phyloP scores from a whole-genome alignment of 2,888 invertebrate species.

The Calliphora vomitoria region DNA sequence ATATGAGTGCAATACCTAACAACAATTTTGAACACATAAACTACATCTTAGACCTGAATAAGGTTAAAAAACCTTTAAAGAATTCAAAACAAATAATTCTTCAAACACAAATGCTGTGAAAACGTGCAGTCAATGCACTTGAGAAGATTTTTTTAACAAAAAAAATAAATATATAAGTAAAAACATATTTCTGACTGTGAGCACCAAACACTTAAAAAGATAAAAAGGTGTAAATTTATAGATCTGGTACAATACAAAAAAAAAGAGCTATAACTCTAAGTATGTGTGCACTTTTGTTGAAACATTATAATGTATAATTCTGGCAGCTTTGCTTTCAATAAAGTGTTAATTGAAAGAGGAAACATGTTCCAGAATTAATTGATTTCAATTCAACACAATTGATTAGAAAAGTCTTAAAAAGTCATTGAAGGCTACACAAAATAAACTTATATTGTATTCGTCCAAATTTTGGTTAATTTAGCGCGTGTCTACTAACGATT shows the following conservation, averaged over 20 bases:
- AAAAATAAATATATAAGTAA: conserved; percentile 12
- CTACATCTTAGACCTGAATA: conserved; percentile 3
- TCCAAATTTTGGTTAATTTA: not conserved
- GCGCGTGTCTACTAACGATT: not conserved
- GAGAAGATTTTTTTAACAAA: conserved; percentile 27
- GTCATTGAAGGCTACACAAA: not conserved
- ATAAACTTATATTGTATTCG: not conserved
- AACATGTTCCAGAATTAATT: conserved; percentile 21
- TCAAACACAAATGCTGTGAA: not conserved
- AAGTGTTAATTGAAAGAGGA: conserved; percentile 34
- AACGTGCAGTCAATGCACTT: conserved; percentile 65
- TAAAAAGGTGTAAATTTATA: conserved; percentile 48
- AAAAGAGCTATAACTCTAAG: not conserved
- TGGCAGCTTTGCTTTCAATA: not conserved
- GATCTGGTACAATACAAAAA: not conserved
- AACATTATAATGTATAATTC: not conserved
- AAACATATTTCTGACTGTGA: not conserved
- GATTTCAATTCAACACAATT: not conserved
- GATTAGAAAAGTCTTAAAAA: not conserved
- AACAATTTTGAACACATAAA: not conserved
- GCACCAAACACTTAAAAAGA: conserved; percentile 38
- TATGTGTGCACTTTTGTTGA: not conserved
- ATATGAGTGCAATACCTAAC: not conserved
- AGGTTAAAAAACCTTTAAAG: conserved; percentile 50
- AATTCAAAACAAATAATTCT: conserved; percentile 6